Base-by-base conservation (phyloP, 92 coral and sea anemone species). In the Palythoa heliodiscus region DNA sequence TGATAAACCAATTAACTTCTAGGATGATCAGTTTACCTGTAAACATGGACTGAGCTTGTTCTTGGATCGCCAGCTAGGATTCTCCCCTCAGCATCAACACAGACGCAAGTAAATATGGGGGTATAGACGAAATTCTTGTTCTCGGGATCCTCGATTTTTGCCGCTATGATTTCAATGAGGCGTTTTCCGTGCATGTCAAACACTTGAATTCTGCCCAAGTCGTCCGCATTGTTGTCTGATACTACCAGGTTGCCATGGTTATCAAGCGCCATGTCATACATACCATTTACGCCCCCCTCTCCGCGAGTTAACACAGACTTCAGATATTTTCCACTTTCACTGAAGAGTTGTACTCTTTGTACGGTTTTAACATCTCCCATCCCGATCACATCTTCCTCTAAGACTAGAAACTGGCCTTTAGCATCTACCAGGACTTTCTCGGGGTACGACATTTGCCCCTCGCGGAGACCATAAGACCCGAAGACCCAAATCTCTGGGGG, bases 401-500 rank as follows among this genome's bases (percentile, higher is more conserved):
- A 48, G 69, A 96, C 98, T 23, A 96, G 54, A 75, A 89, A 94
- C 37, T 92, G 91, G 2, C 96, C 98, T 38, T 91, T 89, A 39
- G 74, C 58, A 73, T 96, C 94, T 37, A 94, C 80, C 79, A 90
- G 92, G 3, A 96, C 91, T 77, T 89, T 95, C 38, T 87, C 90
- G 3, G 98, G 98, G 48, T 92, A 87, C 43, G 86, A 86, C 67
- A 96, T 68, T 63, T 89, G 93, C 15, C 98, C 98, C 67, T 94
- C 93, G 24, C 90, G 86, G 37, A 75, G 73, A 52, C 98, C 98
- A 71, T 89, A 87, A 78, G 95, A 95, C 37, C 98, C 98, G 79
- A 96, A 96, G 86, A 92, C 94, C 98, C 98, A 96, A 17, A 91
- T 91, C 86, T 85, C 93, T 6, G 96, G 98, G 76, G 96, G 91